phyloP scores from a whole-genome alignment of 2,113 vertebrate species.

The Coturnix japonica region DNA sequence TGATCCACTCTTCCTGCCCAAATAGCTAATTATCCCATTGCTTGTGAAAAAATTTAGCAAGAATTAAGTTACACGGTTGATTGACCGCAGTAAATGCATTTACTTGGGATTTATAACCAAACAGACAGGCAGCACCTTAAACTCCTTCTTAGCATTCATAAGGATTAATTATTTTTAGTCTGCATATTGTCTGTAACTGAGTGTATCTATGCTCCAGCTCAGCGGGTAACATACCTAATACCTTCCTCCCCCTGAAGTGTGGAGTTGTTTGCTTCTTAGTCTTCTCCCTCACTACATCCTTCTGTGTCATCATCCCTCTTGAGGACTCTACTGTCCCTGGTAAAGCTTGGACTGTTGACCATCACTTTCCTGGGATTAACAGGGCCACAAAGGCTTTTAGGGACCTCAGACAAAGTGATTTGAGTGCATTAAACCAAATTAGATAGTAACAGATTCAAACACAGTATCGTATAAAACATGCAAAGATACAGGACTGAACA shows the following conservation, averaged over 20 bases:
- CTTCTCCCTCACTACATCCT: neutral
- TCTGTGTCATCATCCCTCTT: neutral
- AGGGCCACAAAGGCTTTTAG: neutral
- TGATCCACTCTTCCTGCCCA: neutral
- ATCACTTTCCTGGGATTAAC: neutral
- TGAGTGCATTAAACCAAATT: neutral
- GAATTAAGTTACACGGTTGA: neutral
- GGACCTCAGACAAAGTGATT: neutral
- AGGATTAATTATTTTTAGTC: slow-evolving; percentile 17
- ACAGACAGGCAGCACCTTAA: neutral
- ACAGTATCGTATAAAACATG: neutral
- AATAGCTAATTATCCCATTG: neutral
- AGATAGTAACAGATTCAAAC: neutral
- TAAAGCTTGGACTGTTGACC: neutral
- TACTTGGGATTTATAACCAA: neutral
- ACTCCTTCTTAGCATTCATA: neutral
- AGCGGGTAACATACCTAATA: neutral
- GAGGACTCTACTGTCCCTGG: neutral
- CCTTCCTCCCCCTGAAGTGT: neutral
- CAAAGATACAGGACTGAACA: neutral
- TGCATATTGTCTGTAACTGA: neutral
- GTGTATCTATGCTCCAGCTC: neutral
- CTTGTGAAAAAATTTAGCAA: neutral
- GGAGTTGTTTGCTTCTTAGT: neutral
- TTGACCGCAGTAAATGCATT: neutral